Evolutionary conservation across 2,888 invertebrate genomes (phyloP), one percentile per base, ranked within the genome.

Genomic region (Orchesella flavescens): DNA sequence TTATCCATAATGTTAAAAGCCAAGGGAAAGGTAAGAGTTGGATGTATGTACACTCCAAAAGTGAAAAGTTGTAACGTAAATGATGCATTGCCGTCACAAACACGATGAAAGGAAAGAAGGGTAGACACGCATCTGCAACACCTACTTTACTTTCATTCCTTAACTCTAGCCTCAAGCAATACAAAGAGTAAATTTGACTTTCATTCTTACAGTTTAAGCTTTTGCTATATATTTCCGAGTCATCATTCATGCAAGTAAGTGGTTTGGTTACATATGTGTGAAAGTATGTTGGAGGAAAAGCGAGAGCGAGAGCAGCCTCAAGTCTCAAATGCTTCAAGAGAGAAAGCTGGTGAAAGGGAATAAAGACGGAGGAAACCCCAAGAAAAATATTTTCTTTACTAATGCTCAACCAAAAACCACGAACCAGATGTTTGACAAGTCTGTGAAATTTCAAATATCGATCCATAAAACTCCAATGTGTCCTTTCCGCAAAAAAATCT

Each of bases 301-400:
- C 49, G 57, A 17, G 53, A 49, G 13, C 44, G 46, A 1, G 55
- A 24, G 53, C 49, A 72, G 72, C 55, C 21, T n/a, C 43, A 65
- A 23, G 19, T 43, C 34, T 43, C 49, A 46, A 61, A 21, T 44
- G 61, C 15, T 19, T 61, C 21, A 53, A 24, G n/a, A 43, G 66
- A 57, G 46, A 61, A 59, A 10, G n/a, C 24, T 10, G 19, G 61
- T 43, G 59, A 49, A 53, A 65, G 65, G 17, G 65, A 17, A 75
- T 24, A 24, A 49, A 49, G n/a, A 49, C 12, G 49, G 49, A 65
- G 19, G 66, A 77, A 61, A 53, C 19, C 23, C 23, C 69, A 77
- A 77, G 77, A 77, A 77, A 77, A 77, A 77, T 77, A 77, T 77
- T 77, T 77, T 77, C 69, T 69, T 77, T 77, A 59, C 77, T 77